Percentiles rank a stretch among this genome's conserved stretches.
Evolutionary conservation across 2,888 invertebrate genomes (phyloP).

Genomic region (Microchrysa polita): DNA sequence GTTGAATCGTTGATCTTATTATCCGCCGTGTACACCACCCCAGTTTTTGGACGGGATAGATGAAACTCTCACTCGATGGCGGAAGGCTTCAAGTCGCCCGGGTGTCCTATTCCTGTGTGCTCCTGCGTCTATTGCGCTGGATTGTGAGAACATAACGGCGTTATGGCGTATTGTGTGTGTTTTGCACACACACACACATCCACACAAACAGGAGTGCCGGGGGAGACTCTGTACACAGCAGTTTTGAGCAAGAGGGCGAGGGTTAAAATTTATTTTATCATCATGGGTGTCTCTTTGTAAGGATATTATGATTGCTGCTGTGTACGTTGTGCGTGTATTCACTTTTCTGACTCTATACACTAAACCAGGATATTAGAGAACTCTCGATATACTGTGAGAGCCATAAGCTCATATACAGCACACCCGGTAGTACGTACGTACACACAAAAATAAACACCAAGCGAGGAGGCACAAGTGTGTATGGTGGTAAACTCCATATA

Average conservation of each 20-base stretch:
- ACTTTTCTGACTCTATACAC: neutral
- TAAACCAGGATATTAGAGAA: neutral
- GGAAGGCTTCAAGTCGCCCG: no score
- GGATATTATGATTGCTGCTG: no score
- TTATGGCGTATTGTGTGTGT: neutral
- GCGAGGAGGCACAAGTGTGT: no score
- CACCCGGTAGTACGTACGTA: no score
- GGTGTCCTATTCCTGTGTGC: neutral
- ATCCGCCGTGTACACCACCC: neutral
- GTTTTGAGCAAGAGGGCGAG: neutral
- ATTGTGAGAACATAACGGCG: neutral
- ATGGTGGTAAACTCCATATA: no score
- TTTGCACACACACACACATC: no score
- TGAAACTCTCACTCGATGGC: no score
- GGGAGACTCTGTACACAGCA: no score
- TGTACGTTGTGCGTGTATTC: no score
- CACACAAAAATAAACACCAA: no score
- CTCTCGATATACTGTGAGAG: neutral
- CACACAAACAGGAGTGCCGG: no score
- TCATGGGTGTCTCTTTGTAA: neutral
- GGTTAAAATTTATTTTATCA: conserved; percentile 1
- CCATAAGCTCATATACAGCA: no score
- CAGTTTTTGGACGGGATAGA: neutral
- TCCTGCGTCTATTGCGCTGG: conserved; percentile 2
- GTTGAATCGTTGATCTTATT: conserved; percentile 20